phyloP scores from a whole-genome alignment of 2,797 vertebrate species.

The Synaphobranchus kaupii region DNA sequence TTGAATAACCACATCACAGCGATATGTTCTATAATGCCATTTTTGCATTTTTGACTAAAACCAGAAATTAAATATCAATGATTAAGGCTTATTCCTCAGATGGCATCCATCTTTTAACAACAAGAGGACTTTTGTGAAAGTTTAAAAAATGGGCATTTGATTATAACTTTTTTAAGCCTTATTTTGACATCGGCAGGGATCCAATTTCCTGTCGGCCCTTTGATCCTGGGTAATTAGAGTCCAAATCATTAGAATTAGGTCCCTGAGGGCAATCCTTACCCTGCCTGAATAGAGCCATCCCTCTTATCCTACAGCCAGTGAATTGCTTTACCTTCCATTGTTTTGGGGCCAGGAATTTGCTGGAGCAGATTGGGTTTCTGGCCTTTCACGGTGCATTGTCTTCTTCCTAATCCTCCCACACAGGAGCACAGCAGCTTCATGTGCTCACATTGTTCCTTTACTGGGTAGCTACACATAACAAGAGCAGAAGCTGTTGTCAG shows the following conservation, averaged over 20 bases:
- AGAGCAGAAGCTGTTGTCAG: constrained; percentile 1
- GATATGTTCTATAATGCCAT: background rate
- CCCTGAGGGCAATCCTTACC: constrained; percentile 63
- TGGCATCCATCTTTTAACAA: constrained; percentile 20
- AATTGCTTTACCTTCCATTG: constrained; percentile 66
- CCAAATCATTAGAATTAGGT: constrained; percentile 64
- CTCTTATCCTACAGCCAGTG: constrained; percentile 57
- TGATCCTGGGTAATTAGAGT: constrained; percentile 69
- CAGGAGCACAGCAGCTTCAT: constrained; percentile 55
- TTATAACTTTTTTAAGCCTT: constrained; percentile 37
- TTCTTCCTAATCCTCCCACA: constrained; percentile 55
- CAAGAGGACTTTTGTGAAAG: constrained; percentile 17
- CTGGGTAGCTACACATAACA: background rate
- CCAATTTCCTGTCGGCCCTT: constrained; percentile 66
- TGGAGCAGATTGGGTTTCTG: constrained; percentile 59
- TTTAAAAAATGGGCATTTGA: constrained; percentile 16
- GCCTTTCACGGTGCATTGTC: constrained; percentile 54
- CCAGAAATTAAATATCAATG: constrained; percentile 11
- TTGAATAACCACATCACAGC: background rate
- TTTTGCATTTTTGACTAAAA: background rate
- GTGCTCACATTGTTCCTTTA: constrained; percentile 46
- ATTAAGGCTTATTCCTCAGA: background rate
- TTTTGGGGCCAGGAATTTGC: constrained; percentile 66
- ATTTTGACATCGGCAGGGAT: constrained; percentile 46
- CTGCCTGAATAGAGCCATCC: constrained; percentile 59